Evolutionary conservation across 2,888 invertebrate species (phyloP), one percentile per base, ranked within the genome.

Genomic region (Cataglyphis cursor): DNA sequence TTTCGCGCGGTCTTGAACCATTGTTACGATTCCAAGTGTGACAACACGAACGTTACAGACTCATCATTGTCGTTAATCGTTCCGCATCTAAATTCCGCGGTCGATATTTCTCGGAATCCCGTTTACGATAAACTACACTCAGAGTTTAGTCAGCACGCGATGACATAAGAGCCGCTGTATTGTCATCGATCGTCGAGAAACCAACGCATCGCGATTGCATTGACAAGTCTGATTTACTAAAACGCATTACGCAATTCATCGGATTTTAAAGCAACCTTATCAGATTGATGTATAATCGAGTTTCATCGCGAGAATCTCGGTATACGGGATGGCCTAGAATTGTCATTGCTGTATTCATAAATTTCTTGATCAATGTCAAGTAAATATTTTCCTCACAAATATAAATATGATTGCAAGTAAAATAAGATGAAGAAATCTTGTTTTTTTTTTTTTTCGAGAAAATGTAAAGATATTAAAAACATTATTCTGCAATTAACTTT

Each of bases 221-320:
- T 54, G 76, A 38, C n/a, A n/a, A 38, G 54, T 66, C 38, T 54
- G 68, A 28, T 68, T 66, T 61, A 18, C 4, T 28, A 3, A 28
- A 41, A 1, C 41, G 9, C 8, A n/a, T 76, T 54, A 38, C n/a
- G 76, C 70, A 66, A 76, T n/a, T 28, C 75, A 15, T 24, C 48
- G 65, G 8, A 65, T 75, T 65, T 75, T 24, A 4, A 28, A 44
- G 21, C 48, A 28, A 15, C 31, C 21, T 48, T 48, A 18, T 44
- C 31, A 28, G 21, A 21, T 10, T n/a, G 15, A 51, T 18, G 54
- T 21, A 24, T 21, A 31, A 21, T 44, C 21, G n/a, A 31, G n/a
- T 74, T 28, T 41, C 15, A 54, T 9, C 35, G 8, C 12, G 28
- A 15, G 8, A 8, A n/a, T 9, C 10, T 41, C 54, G 35, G 21